phyloP scores from a whole-genome alignment of 2,113 vertebrate species.

The cat (Felis catus) region DNA sequence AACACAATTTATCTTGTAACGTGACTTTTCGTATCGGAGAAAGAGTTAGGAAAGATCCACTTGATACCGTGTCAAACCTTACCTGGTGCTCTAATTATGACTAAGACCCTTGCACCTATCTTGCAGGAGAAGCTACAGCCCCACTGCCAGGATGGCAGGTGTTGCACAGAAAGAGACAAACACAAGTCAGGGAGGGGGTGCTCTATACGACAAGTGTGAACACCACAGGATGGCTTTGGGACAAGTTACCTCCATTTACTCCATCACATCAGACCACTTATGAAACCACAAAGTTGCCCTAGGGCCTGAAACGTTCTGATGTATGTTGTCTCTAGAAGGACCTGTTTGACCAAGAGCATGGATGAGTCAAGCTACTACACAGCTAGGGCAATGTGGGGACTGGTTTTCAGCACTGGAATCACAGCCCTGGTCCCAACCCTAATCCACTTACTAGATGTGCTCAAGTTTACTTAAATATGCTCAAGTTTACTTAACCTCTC shows the following conservation, averaged over 20 bases:
- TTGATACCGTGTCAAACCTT: background rate
- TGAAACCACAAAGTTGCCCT: background rate
- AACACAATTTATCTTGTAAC: background rate
- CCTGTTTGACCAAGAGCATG: background rate
- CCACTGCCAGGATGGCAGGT: background rate
- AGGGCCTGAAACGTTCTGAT: background rate
- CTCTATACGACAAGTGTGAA: background rate
- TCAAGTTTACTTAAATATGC: no score
- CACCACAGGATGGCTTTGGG: background rate
- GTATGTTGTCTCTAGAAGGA: background rate
- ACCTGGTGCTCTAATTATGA: background rate
- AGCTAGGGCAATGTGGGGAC: background rate
- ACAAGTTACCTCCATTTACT: background rate
- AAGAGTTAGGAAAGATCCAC: background rate
- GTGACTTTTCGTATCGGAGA: constrained; percentile 4
- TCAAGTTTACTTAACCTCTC: background rate
- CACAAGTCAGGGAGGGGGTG: background rate
- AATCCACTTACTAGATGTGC: background rate
- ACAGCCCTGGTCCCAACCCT: background rate
- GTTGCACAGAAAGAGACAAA: background rate
- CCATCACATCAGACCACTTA: background rate
- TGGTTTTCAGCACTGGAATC: background rate
- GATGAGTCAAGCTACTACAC: background rate
- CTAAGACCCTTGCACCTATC: background rate
- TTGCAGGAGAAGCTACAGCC: background rate